phyloP scores from a whole-genome alignment of 2,113 vertebrate genomes.

The Thermophis baileyi region DNA sequence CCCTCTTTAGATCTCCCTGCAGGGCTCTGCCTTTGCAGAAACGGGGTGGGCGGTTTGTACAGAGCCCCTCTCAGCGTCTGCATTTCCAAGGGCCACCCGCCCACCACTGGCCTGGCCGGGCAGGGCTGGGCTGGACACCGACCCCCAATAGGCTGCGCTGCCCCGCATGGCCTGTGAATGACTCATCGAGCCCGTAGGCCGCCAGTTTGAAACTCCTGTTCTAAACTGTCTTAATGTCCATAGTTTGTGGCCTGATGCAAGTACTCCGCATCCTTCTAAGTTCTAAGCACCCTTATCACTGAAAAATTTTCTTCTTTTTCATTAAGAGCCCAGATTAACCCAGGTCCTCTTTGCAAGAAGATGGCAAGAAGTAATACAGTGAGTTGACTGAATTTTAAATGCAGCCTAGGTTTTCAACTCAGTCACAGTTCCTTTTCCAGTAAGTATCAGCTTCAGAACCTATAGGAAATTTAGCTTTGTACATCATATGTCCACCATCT shows the following conservation, averaged over 20 bases:
- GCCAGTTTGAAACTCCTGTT: not conserved
- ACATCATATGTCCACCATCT: not conserved
- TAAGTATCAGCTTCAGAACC: not conserved
- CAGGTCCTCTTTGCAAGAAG: not conserved
- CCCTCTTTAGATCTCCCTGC: too few relatives aligned
- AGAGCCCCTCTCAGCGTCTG: too few relatives aligned
- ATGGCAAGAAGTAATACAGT: not conserved
- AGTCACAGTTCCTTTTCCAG: not conserved
- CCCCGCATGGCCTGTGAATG: too few relatives aligned
- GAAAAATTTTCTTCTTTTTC: not conserved
- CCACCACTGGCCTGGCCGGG: too few relatives aligned
- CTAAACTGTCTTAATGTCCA: not conserved
- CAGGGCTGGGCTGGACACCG: too few relatives aligned
- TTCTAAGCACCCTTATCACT: not conserved
- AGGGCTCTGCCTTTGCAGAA: too few relatives aligned
- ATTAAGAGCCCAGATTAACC: not conserved
- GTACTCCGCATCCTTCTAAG: not conserved
- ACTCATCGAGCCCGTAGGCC: accelerated
- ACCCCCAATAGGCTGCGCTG: too few relatives aligned
- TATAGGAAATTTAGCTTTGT: not conserved
- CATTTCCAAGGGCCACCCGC: too few relatives aligned
- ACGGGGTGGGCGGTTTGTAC: too few relatives aligned
- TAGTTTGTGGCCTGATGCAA: not conserved
- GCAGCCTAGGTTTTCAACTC: not conserved
- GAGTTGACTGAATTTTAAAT: not conserved